These are phyloP conservation scores for Rhaphigaster nebulosa DNA, from an alignment of 2,888 invertebrate species.

Conservation along the genomic window DNA sequence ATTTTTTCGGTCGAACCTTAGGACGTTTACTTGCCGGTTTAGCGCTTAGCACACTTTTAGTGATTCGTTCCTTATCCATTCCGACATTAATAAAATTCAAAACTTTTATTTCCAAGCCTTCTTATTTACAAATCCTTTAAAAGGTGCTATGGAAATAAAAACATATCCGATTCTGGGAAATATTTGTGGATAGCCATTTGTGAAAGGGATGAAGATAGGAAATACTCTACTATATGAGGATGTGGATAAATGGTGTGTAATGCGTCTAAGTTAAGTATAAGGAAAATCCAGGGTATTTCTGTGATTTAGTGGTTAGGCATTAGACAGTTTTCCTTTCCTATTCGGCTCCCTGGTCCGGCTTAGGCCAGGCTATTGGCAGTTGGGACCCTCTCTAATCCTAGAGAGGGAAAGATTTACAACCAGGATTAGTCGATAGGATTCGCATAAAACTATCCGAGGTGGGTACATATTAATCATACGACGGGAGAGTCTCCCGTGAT, in stretches of 20 bases:
- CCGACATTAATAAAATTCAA: no score
- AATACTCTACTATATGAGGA: neutral
- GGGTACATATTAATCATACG: constrained; percentile 26
- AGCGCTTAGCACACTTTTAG: no score
- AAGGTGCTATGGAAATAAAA: no score
- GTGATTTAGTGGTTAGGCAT: constrained; percentile 23
- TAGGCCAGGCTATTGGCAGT: constrained; percentile 19
- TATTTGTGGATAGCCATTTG: neutral
- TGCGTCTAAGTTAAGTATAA: constrained; percentile 3
- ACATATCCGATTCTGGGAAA: neutral
- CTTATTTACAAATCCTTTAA: no score
- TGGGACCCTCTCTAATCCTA: constrained; percentile 2
- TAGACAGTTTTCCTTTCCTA: constrained; percentile 22
- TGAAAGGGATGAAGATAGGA: neutral
- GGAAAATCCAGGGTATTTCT: constrained; percentile 29
- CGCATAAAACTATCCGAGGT: constrained; percentile 37
- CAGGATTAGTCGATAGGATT: constrained; percentile 8
- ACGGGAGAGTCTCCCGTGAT: neutral
- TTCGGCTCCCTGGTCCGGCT: neutral
- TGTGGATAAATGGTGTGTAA: neutral
- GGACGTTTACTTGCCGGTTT: no score
- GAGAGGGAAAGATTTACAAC: constrained; percentile 1
- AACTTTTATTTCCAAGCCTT: no score
- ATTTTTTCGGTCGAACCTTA: no score
- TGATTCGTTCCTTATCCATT: no score